Evolutionary conservation across 30 jellyfish, hydroid and myxozoan species (phyloP).

Genomic region (Pseudorhiza aurosa): DNA sequence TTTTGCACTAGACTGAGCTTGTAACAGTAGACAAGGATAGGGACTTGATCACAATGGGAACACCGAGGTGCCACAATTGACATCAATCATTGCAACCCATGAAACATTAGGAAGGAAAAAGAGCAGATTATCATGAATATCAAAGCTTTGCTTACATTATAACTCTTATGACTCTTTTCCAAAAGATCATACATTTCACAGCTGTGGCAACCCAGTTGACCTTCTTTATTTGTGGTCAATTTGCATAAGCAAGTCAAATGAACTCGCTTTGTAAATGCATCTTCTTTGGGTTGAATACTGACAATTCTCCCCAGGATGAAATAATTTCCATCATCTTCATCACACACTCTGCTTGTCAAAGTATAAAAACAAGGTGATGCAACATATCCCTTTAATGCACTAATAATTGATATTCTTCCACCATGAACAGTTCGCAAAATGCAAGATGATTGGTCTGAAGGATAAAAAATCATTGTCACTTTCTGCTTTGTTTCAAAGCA

Average conservation of each 20-base stretch:
- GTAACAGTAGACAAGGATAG: neutral
- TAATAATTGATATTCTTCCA: slow-evolving; percentile 30
- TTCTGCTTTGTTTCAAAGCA: too few species aligned
- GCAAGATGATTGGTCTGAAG: slow-evolving; percentile 1
- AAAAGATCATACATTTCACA: neutral
- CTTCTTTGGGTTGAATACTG: neutral
- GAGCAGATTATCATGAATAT: too few species aligned
- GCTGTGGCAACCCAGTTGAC: slow-evolving; percentile 1
- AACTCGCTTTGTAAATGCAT: neutral
- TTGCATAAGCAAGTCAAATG: slow-evolving; percentile 35
- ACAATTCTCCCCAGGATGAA: slow-evolving; percentile 17
- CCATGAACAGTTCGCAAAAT: slow-evolving; percentile 7
- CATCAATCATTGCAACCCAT: neutral
- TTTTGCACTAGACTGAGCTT: too few species aligned
- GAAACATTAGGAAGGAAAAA: too few species aligned
- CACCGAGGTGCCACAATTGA: neutral
- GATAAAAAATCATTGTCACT: too few species aligned
- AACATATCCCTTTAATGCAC: slow-evolving; percentile 49
- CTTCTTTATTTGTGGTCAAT: neutral
- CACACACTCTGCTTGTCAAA: neutral
- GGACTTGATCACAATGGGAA: neutral
- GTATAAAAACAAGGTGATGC: slow-evolving; percentile 56
- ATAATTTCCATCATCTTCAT: slow-evolving; percentile 2
- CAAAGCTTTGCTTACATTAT: slow-evolving; percentile 10
- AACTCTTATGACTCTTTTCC: neutral